Evolutionary conservation across 2,888 invertebrate species (phyloP), one percentile per base, ranked within the genome.

Genomic region (Hofmannophila pseudospretella): DNA sequence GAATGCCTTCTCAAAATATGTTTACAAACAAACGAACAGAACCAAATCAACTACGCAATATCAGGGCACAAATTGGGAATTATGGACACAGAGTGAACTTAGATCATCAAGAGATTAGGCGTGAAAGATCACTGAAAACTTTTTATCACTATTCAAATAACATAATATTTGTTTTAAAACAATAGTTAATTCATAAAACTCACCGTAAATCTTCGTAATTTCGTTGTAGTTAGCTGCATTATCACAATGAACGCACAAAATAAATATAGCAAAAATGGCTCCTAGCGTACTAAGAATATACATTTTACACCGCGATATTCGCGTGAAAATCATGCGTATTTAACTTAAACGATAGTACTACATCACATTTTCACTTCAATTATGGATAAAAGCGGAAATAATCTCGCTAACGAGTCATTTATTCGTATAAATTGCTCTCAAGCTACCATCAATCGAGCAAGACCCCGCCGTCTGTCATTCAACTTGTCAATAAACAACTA

Each of bases 231-330:
- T 79, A 59, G 62, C 77, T 66, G 71, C 74, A 80, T 73, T 84
- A 79, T 82, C 85, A 84, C 86, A 85, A 81, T 85, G 79, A 80
- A 82, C 85, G 73, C 82, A 80, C 76, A 85, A 85, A 81, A 86
- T 85, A 82, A 82, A 86, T 78, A 84, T 72, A 78, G 80, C 74
- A 81, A 87, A 87, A 86, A 87, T 87, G 87, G 87, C 87, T 81
- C 80, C 87, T 79, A 85, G 49, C 61, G 75, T 75, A 73, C 68
- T 79, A 56, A 66, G 75, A 77, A 78, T 67, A 82, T 78, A 80
- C 87, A 87, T 87, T 73, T 74, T 85, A 52, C 54, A 61, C 56
- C 63, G 67, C 64, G 64, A 61, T 60, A 63, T 58, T 67, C 79
- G 72, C 80, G 71, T 58, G 59, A 57, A 44, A 58, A 59, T 62